Evolutionary conservation across 2,888 invertebrate species (phyloP).

Genomic region (Caenorhabditis sp.): DNA sequence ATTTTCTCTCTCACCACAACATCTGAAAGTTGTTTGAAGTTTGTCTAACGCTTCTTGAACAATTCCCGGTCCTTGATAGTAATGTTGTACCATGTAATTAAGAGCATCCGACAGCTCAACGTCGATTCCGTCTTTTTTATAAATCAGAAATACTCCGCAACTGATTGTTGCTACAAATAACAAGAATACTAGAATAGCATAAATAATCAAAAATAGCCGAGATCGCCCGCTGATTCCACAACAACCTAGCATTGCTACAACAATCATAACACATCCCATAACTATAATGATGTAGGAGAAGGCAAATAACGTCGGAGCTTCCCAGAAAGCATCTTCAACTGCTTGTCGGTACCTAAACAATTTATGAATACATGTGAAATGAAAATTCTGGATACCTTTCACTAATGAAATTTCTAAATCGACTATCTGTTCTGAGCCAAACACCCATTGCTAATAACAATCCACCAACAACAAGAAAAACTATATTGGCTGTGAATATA

Average conservation of each 20-base stretch:
- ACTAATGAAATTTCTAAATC: slow-evolving; percentile 69
- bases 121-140: slow-evolving; percentile 69
- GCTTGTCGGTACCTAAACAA: slow-evolving; percentile 68
- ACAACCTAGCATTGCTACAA: slow-evolving; percentile 67
- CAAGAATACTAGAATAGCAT: slow-evolving; percentile 58
- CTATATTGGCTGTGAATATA: slow-evolving; percentile 62
- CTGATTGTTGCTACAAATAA: slow-evolving; percentile 63
- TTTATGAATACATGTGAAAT: too few species aligned
- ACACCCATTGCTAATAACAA: slow-evolving; percentile 59
- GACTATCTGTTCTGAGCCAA: slow-evolving; percentile 67
- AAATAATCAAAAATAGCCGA: slow-evolving; percentile 58
- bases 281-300: slow-evolving; percentile 70
- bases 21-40: slow-evolving; percentile 68
- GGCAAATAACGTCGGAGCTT: slow-evolving; percentile 66
- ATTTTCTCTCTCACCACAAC: slow-evolving; percentile 49
- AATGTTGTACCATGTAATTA: slow-evolving; percentile 71
- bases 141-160: slow-evolving; percentile 65
- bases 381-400: too few species aligned
- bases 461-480: slow-evolving; percentile 64
- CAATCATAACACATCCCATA: slow-evolving; percentile 62
- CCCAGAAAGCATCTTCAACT: slow-evolving; percentile 69
- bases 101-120: slow-evolving; percentile 69
- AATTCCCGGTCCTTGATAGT: slow-evolving; percentile 68
- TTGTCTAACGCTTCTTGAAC: slow-evolving; percentile 68
- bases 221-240: slow-evolving; percentile 63